phyloP scores from a whole-genome alignment of 2,797 vertebrate species.

The Margarornis squamiger region DNA sequence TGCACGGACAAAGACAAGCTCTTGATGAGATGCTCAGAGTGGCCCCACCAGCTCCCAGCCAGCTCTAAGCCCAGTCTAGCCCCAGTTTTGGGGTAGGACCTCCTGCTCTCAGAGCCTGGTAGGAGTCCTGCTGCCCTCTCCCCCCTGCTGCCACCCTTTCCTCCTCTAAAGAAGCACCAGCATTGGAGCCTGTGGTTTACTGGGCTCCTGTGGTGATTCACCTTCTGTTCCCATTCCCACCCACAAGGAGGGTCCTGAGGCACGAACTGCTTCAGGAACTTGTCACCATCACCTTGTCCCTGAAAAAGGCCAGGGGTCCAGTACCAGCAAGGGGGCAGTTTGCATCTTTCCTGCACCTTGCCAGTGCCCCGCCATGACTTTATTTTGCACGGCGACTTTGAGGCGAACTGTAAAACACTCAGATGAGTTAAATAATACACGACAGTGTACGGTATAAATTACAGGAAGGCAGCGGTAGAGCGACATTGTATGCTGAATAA shows the following conservation, averaged over 20 bases:
- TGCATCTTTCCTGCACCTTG: background rate
- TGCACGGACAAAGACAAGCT: background rate
- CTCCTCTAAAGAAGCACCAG: background rate
- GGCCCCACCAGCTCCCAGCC: background rate
- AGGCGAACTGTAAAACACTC: slow-evolving; percentile 51
- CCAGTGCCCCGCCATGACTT: background rate
- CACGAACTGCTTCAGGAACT: background rate
- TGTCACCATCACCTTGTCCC: background rate
- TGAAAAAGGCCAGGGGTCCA: background rate
- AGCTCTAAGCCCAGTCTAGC: background rate
- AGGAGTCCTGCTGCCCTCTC: background rate
- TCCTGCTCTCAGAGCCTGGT: background rate
- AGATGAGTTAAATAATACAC: slow-evolving; percentile 57
- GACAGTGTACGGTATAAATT: slow-evolving; percentile 64
- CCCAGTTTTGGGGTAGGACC: background rate
- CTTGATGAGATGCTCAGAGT: background rate
- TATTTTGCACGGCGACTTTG: slow-evolving; percentile 30
- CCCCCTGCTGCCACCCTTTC: background rate
- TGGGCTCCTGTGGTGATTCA: background rate
- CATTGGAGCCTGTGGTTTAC: background rate
- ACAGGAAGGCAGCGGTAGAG: slow-evolving; percentile 37
- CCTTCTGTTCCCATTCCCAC: background rate
- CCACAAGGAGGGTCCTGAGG: background rate
- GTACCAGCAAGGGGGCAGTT: background rate
- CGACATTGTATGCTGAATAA: slow-evolving; percentile 62